These are phyloP conservation scores for Tyria jacobaeae DNA, from an alignment of 2,888 invertebrate genomes.

Conservation along the genomic window DNA sequence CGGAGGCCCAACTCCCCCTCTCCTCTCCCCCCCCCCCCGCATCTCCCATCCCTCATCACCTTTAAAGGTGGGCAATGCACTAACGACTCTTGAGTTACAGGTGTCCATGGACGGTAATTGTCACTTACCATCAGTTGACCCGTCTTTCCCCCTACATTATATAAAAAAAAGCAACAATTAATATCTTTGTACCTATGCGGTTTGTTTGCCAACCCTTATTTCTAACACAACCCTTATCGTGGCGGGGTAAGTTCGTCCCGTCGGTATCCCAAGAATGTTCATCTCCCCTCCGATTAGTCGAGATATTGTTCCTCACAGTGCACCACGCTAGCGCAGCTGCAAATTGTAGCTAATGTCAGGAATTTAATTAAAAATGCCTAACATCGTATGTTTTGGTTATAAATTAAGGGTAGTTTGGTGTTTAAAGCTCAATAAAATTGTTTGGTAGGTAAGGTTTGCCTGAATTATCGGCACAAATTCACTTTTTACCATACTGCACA, in stretches of 20 bases:
- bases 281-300: conserved; percentile 19
- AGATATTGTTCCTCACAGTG: conserved; percentile 19
- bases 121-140: no score
- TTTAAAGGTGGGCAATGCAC: no score
- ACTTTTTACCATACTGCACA: no score
- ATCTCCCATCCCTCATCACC: no score
- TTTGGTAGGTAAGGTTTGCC: not conserved
- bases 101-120: no score
- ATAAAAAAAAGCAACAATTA: no score
- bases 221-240: conserved; percentile 16
- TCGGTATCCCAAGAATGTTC: conserved; percentile 14
- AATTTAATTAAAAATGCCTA: conserved; percentile 63
- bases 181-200: not conserved
- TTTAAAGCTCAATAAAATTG: conserved; percentile 11
- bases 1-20: no score
- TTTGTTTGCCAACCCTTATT: conserved; percentile 12
- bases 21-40: no score
- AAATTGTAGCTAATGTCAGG: conserved; percentile 51
- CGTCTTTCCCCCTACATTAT: no score
- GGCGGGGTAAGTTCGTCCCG: conserved; percentile 21
- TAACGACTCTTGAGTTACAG: no score
- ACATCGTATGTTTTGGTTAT: conserved; percentile 37
- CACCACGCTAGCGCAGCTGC: conserved; percentile 53
- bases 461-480: not conserved
- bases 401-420: conserved; percentile 29